Conservation (phyloP, 2,888 invertebrate species). For the Tiliacea aurago region DNA sequence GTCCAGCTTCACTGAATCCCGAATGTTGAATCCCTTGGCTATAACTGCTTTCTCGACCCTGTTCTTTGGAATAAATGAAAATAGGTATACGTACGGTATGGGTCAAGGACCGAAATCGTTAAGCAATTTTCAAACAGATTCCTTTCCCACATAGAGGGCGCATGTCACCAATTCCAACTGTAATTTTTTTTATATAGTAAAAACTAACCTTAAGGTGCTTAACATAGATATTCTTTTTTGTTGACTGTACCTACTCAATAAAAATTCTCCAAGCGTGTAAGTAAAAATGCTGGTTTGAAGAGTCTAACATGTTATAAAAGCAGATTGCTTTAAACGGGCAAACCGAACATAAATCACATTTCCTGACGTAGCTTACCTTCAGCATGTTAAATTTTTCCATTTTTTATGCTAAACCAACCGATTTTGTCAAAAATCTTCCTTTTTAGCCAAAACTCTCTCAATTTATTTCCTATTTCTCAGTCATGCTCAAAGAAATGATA, state of each 20-base stretch:
- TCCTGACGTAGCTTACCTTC: neutral
- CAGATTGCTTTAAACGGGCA: constrained; percentile 4
- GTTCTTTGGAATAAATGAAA: neutral
- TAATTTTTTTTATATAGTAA: too few species aligned
- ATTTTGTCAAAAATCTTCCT: neutral
- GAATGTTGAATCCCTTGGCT: too few species aligned
- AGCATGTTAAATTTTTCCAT: neutral
- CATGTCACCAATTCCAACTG: too few species aligned
- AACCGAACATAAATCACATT: constrained; percentile 26
- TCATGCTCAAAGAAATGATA: neutral
- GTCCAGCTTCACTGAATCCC: too few species aligned
- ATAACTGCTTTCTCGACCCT: too few species aligned
- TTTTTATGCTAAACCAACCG: too few species aligned
- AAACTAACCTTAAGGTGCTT: too few species aligned
- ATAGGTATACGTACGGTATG: neutral
- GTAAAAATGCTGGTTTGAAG: neutral
- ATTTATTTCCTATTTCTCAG: neutral
- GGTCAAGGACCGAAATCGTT: neutral
- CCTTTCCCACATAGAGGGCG: neutral
- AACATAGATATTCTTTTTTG: neutral
- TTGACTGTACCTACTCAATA: neutral
- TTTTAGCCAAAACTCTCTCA: too few species aligned
- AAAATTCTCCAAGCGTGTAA: neutral
- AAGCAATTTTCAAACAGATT: neutral
- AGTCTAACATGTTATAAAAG: constrained; percentile 16